These are phyloP conservation scores for Bembecia ichneumoniformis DNA, from an alignment of 2,888 invertebrate genomes.

Conservation along the genomic window DNA sequence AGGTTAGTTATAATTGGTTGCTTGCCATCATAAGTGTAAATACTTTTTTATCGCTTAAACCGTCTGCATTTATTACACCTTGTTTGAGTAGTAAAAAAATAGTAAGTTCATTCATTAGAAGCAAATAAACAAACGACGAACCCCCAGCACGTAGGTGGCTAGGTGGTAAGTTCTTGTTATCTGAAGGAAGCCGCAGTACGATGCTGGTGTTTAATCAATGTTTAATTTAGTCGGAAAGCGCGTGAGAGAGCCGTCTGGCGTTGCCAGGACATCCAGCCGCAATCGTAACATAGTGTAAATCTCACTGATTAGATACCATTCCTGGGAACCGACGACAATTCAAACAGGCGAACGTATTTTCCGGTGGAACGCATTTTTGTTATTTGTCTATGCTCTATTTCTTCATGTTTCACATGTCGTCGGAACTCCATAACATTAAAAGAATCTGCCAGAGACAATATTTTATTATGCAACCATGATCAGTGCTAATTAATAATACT, in stretches of 20 bases:
- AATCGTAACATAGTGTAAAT: conserved; percentile 56
- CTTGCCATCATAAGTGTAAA: too few relatives aligned
- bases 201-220: conserved; percentile 51
- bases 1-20: too few relatives aligned
- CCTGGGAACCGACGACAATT: conserved; percentile 60
- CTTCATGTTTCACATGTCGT: not conserved
- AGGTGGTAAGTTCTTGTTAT: conserved; percentile 43
- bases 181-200: conserved; percentile 43
- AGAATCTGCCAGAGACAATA: not conserved
- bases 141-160: conserved; percentile 19
- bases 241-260: conserved; percentile 26
- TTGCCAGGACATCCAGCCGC: conserved; percentile 36
- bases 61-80: too few relatives aligned
- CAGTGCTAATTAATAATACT: too few relatives aligned
- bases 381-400: conserved; percentile 3
- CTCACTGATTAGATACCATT: conserved; percentile 63
- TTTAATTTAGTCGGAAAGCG: conserved; percentile 55
- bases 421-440: too few relatives aligned
- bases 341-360: conserved; percentile 38
- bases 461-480: too few relatives aligned
- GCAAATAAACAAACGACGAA: not conserved
- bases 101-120: not conserved
- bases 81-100: too few relatives aligned
- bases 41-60: too few relatives aligned
- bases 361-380: conserved; percentile 27